Base-by-base conservation (phyloP, 2,888 invertebrate genomes). In the Ellobium chinense region DNA sequence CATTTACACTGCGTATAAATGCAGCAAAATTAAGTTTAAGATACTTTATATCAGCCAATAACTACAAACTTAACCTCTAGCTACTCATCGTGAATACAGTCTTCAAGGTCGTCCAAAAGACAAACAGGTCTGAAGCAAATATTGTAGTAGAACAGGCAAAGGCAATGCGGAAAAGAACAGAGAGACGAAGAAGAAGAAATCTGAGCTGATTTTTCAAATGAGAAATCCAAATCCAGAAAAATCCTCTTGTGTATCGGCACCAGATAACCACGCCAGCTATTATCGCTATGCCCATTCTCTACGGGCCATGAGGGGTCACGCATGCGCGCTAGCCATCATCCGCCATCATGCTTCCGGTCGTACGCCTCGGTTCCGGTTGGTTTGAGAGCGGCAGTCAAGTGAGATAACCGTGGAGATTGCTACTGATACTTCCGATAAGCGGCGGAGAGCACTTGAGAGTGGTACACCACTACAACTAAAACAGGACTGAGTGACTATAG, bases 301-400 rank as follows among this genome's bases (percentile, higher is more conserved):
- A 24, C 60, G 60, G 65, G 54, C 65, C 65, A 65, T 46, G 14
- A 58, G 68, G 36, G 63, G 58, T 37, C 76, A 68, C 76, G 68
- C 76, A 76, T 76, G 76, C 76, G 56, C 56, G 66, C 34, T 24
- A 34, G 56, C 39, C 62, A 39, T n/a, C 36, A 39, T 39, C 63
- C 74, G 62, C 46, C 75, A 36, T 62, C 21, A 27, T 29, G 37
- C 76, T 62, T 54, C 39, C 66, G 66, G 66, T 56, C 66, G 76
- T 34, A 31, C 66, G 76, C 39, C 46, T 21, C 27, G 2, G 75
- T 65, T 75, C 75, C 65, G 54, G 66, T 68, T 76, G n/a, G 76
- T 68, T 76, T 27, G n/a, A 27, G 56, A 24, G 31, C n/a, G 56
- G 68, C 56, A 36, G 68, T 1, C 46, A 36, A 24, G 18, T 7